Percentiles rank a stretch among this genome's conserved stretches.
These are phyloP conservation scores for Scrobipalpa costella DNA, from an alignment of 2,888 invertebrate genomes.

Conservation along the genomic window DNA sequence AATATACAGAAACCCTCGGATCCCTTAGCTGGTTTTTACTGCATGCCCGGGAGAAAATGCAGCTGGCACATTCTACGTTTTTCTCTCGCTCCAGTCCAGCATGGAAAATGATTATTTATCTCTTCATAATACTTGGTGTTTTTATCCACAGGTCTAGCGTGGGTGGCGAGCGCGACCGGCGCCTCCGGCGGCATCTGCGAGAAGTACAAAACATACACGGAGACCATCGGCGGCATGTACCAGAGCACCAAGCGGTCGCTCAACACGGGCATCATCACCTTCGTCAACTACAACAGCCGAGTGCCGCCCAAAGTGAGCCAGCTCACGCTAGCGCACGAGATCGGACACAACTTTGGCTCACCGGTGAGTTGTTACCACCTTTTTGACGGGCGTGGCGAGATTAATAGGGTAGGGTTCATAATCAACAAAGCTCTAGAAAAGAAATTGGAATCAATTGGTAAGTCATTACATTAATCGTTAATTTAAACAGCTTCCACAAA, in stretches of 20 bases:
- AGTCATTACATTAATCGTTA: too few species aligned
- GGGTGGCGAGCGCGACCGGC: slow-evolving; percentile 99
- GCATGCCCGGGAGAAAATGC: too few species aligned
- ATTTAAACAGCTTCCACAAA: too few species aligned
- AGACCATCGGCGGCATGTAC: slow-evolving; percentile 96
- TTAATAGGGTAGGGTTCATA: too few species aligned
- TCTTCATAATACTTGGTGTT: not conserved
- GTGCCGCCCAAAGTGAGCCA: slow-evolving; percentile 99
- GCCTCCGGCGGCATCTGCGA: slow-evolving; percentile 99
- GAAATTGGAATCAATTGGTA: too few species aligned
- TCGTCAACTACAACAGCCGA: slow-evolving; percentile 98
- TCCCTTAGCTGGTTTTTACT: too few species aligned
- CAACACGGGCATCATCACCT: slow-evolving; percentile 99
- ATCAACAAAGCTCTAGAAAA: too few species aligned
- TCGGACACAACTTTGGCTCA: slow-evolving; percentile 99
- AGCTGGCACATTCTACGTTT: too few species aligned
- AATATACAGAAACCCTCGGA: too few species aligned
- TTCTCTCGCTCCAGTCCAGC: too few species aligned
- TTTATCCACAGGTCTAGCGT: slow-evolving; percentile 89
- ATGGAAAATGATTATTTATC: too few species aligned
- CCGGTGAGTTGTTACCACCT: slow-evolving; percentile 89
- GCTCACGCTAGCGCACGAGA: slow-evolving; percentile 98
- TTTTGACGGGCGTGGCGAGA: too few species aligned
- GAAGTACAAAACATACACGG: slow-evolving; percentile 97
- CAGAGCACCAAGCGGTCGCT: slow-evolving; percentile 96